phyloP scores from a whole-genome alignment of 2,888 invertebrate genomes.

The Mythimna lalbum region DNA sequence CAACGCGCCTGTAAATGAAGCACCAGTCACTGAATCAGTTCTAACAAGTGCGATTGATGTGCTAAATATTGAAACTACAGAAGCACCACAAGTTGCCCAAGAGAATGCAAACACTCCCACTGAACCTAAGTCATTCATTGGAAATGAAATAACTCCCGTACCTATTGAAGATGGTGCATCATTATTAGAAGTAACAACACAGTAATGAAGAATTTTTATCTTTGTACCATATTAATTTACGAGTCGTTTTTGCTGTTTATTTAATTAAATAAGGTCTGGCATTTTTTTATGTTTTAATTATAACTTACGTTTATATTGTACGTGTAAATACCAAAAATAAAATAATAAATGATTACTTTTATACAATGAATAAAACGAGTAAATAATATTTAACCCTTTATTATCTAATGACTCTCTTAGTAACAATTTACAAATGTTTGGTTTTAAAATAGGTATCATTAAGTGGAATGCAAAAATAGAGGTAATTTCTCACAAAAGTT shows the following conservation, averaged over 20 bases:
- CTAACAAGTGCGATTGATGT: constrained; percentile 6
- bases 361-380: constrained; percentile 38
- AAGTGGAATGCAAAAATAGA: constrained; percentile 86
- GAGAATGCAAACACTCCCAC: constrained; percentile 37
- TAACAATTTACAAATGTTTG: constrained; percentile 85
- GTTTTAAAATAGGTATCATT: constrained; percentile 82
- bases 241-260: constrained; percentile 47
- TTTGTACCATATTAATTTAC: constrained; percentile 39
- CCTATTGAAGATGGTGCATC: constrained; percentile 77
- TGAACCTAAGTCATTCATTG: constrained; percentile 21
- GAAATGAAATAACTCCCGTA: constrained; percentile 59
- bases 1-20: constrained; percentile 10
- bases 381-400: constrained; percentile 65
- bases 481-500: constrained; percentile 82
- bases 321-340: constrained; percentile 33
- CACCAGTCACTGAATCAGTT: constrained; percentile 30
- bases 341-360: constrained; percentile 16
- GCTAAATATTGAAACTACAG: constrained; percentile 30
- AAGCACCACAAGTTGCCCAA: constrained; percentile 17
- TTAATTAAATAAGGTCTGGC: constrained; percentile 58
- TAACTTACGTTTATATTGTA: constrained; percentile 6
- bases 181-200: constrained; percentile 78
- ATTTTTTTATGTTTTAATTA: constrained; percentile 52
- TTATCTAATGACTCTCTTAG: constrained; percentile 85
- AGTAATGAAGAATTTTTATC: constrained; percentile 63